Conservation (phyloP, 2,797 vertebrate species). For the Uromys caudimaculatus region DNA sequence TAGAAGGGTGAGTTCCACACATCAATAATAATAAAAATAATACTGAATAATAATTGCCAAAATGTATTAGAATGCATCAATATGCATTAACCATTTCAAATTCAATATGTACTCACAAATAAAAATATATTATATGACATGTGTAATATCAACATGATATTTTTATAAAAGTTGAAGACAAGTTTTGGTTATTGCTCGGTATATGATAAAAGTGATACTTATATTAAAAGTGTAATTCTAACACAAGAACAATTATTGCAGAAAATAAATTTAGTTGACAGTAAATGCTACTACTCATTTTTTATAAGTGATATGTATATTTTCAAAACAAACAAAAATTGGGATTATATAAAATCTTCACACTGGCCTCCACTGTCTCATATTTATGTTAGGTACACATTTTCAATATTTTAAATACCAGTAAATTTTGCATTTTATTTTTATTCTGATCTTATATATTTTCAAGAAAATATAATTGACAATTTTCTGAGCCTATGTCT, state of each 20-base stretch:
- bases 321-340: neutral
- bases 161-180: neutral
- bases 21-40: neutral
- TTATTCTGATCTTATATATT: neutral
- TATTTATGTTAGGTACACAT: neutral
- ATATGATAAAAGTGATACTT: neutral
- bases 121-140: neutral
- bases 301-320: neutral
- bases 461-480: too few species aligned
- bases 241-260: neutral
- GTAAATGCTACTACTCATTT: accelerated
- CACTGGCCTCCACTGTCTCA: neutral
- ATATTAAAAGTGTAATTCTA: neutral
- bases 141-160: neutral
- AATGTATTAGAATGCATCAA: neutral
- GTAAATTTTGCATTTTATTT: neutral
- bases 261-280: neutral
- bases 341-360: neutral
- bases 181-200: neutral
- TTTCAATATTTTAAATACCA: neutral
- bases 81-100: neutral
- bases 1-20: neutral
- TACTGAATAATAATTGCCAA: neutral
- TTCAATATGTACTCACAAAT: neutral
- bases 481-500: neutral